Conservation (phyloP, 2,888 invertebrate genomes). For the Seira sanloemensis region DNA sequence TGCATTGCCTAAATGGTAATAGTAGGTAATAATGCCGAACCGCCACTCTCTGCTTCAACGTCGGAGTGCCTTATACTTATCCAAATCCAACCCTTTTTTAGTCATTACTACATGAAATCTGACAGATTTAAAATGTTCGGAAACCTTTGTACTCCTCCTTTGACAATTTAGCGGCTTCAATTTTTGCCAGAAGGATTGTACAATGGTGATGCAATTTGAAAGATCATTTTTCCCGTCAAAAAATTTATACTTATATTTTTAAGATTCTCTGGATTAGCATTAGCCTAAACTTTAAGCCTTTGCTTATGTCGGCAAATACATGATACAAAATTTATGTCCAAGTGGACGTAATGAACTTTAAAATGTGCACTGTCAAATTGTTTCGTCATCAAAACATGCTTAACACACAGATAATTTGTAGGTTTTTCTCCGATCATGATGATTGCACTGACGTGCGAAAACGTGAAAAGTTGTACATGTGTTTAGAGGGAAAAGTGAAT, state of each 20-base stretch:
- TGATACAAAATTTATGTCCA: too few species aligned
- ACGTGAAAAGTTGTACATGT: neutral
- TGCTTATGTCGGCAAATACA: neutral
- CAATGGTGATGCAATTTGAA: neutral
- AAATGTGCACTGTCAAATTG: constrained; percentile 36
- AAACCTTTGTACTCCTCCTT: constrained; percentile 57
- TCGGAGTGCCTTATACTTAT: constrained; percentile 48
- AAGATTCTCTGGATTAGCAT: neutral
- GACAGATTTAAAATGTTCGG: constrained; percentile 66
- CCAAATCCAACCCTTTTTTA: constrained; percentile 57
- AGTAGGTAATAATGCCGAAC: constrained; percentile 20
- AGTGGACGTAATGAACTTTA: neutral
- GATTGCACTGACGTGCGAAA: neutral
- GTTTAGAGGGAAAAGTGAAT: neutral
- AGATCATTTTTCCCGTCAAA: neutral
- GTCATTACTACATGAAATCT: constrained; percentile 65
- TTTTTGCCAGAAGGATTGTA: neutral
- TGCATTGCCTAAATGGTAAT: constrained; percentile 34
- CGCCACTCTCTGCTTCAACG: constrained; percentile 29
- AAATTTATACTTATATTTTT: neutral
- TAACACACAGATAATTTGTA: neutral
- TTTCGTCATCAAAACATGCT: constrained; percentile 26
- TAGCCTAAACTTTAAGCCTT: neutral
- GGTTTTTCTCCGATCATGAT: neutral
- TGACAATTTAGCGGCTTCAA: constrained; percentile 53